These are phyloP conservation scores for Crotalus viridis DNA, from an alignment of 2,113 vertebrate species.

Conservation along the genomic window DNA sequence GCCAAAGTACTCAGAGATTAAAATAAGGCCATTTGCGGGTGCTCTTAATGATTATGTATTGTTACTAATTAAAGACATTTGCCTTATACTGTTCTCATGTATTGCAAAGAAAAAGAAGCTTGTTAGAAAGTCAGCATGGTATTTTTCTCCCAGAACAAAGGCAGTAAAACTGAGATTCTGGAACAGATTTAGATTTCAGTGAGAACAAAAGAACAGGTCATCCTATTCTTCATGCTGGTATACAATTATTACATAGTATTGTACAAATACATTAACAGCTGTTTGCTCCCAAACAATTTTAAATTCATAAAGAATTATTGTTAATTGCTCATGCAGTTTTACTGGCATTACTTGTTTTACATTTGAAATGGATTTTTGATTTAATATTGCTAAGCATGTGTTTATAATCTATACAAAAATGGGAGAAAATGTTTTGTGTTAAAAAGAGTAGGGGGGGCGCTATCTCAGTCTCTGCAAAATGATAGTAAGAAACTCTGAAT, in stretches of 20 bases:
- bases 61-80: not conserved
- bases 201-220: constrained; percentile 53
- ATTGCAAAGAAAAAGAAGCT: fast-evolving
- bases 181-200: constrained; percentile 33
- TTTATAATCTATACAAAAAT: not conserved
- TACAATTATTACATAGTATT: not conserved
- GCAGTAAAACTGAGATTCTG: constrained; percentile 29
- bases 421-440: not conserved
- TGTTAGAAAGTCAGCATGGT: constrained; percentile 21
- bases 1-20: constrained; percentile 26
- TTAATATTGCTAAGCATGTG: not conserved
- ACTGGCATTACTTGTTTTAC: not conserved
- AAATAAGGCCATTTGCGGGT: not conserved
- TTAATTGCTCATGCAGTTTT: not conserved
- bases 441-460: no score
- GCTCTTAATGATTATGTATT: not conserved
- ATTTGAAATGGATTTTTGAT: not conserved
- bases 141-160: constrained; percentile 6
- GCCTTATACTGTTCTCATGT: not conserved
- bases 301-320: not conserved
- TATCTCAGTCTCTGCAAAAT: not conserved
- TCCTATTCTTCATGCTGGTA: not conserved
- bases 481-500: not conserved
- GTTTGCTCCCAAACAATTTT: not conserved
- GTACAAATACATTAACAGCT: not conserved